Conservation (phyloP, 2,888 invertebrate species). For the Napeogenes sylphis region DNA sequence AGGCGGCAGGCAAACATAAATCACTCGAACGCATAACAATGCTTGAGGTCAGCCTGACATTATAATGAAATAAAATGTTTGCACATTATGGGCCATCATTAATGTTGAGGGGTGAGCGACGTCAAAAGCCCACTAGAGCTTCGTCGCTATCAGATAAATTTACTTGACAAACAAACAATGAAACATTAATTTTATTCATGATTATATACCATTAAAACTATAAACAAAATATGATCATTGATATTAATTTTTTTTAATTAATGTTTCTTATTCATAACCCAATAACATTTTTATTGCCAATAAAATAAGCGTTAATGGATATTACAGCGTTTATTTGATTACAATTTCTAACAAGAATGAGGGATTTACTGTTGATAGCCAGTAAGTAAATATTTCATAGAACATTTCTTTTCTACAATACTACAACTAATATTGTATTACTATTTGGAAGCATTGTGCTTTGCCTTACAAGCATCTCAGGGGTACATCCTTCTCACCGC, state of each 20-base stretch:
- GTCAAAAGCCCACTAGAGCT: no score
- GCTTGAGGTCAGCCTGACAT: no score
- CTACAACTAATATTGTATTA: not conserved
- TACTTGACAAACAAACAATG: no score
- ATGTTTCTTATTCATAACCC: not conserved
- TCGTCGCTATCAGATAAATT: no score
- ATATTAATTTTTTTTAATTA: not conserved
- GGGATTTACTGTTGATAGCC: constrained; percentile 15
- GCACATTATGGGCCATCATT: no score
- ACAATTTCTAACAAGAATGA: constrained; percentile 11
- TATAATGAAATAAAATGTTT: no score
- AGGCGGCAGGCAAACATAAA: no score
- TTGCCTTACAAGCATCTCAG: constrained; percentile 36
- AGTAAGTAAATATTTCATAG: constrained; percentile 16
- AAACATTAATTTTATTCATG: no score
- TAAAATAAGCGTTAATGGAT: not conserved
- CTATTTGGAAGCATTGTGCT: constrained; percentile 21
- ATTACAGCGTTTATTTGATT: not conserved
- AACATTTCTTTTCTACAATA: not conserved
- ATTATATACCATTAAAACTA: no score
- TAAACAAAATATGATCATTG: no score
- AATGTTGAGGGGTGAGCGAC: no score
- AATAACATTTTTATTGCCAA: constrained; percentile 5
- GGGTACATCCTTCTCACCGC: constrained; percentile 59
- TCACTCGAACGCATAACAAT: no score